Evolutionary conservation across 2,888 invertebrate species (phyloP), one percentile per base, ranked within the genome.

Genomic region (Drosophila mimetica): DNA sequence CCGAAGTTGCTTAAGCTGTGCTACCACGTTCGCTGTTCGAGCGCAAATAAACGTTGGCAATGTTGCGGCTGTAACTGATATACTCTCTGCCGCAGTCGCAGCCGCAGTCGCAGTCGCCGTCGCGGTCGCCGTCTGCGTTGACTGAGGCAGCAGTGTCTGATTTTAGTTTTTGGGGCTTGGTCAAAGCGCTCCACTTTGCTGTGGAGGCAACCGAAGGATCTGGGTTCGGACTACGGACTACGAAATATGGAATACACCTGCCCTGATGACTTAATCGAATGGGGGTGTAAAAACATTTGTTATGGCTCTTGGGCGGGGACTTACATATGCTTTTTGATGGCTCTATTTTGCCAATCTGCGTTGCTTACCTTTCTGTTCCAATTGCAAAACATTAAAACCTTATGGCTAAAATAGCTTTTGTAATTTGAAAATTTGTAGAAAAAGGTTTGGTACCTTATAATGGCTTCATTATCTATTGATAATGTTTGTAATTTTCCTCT

Each of bases 1-100:
- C 11, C 11, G 39, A 11, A 11, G 5, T 53, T 30, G 4, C 47
- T 14, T 50, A 50, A 71, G 61, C 59, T 42, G 75, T 85, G 90
- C 87, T 90, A 86, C 87, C 88, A 88, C 90, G 89, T 90, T 90
- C 90, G 85, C 79, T 89, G 90, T 79, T 90, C 86, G 88, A 90
- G 88, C 90, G 90, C 89, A 90, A 90, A 90, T 90, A 90, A 90
- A 89, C 87, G 86, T 83, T 83, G 80, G 80, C 77, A 73, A 61
- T 75, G 69, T 70, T 73, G 75, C 80, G 87, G 58, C 80, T 81
- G 86, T 81, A 79, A 85, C 89, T 90, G 90, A 90, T 89, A 89
- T 89, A 89, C 76, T 86, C 89, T 64, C 84, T 53, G 85, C 71
- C 75, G 63, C 47, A 39, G 37, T 22, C 50, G 42, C 18, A 42